These are phyloP conservation scores for Diorhabda elongata DNA, from an alignment of 1,140 invertebrate genomes.

Conservation along the genomic window DNA sequence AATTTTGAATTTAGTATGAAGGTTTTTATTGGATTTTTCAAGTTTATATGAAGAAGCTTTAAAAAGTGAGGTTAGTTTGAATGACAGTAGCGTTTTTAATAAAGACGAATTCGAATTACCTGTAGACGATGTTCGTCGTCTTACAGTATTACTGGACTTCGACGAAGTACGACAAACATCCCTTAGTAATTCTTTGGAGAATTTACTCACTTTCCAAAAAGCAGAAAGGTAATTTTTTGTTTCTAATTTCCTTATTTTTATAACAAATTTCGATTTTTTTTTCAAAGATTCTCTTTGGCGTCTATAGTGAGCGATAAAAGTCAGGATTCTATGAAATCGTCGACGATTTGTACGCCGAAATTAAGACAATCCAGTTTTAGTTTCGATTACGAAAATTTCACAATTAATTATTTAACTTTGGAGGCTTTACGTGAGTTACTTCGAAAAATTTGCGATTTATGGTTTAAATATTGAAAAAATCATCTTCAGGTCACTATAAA, in stretches of 20 bases:
- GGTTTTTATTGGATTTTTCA: slow-evolving; percentile 4
- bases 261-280: not conserved
- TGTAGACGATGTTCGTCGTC: slow-evolving; percentile 25
- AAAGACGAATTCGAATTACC: slow-evolving; percentile 32
- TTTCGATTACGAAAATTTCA: slow-evolving; percentile 22
- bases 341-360: not conserved
- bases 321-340: slow-evolving; percentile 9
- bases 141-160: slow-evolving; percentile 34
- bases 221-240: slow-evolving; percentile 8
- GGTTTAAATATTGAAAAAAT: slow-evolving; percentile 4
- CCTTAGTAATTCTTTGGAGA: slow-evolving; percentile 21
- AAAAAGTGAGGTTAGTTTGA: slow-evolving; percentile 25
- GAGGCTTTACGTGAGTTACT: slow-evolving; percentile 31
- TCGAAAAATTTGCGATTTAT: not conserved
- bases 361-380: slow-evolving; percentile 9
- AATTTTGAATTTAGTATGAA: no score
- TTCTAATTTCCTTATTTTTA: slow-evolving; percentile 1
- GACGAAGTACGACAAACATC: slow-evolving; percentile 24
- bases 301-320: slow-evolving; percentile 13
- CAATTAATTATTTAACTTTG: slow-evolving; percentile 31
- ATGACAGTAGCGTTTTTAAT: slow-evolving; percentile 26
- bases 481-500: slow-evolving; percentile 36
- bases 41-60: slow-evolving; percentile 33
- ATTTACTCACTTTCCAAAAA: not conserved
- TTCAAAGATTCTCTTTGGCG: slow-evolving; percentile 9